Evolutionary conservation across 2,888 invertebrate genomes (phyloP).

Genomic region (Rotaria socialis): DNA sequence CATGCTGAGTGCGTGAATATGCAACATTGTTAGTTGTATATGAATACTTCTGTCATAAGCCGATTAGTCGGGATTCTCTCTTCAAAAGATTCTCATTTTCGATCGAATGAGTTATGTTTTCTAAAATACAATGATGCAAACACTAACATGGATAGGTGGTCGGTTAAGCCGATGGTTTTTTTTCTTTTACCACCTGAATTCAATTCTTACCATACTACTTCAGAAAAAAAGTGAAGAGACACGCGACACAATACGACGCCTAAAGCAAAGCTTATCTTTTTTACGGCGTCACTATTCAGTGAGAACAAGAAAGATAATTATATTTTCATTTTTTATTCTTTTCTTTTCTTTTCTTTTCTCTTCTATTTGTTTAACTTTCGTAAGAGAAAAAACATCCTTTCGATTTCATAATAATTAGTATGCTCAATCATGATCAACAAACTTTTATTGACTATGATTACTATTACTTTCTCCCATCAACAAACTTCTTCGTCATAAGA

Average conservation of each 20-base stretch:
- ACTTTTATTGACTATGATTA: neutral
- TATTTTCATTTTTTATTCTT: neutral
- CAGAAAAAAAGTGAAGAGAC: constrained; percentile 12
- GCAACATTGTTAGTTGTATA: neutral
- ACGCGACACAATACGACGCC: constrained; percentile 26
- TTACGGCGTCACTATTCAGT: neutral
- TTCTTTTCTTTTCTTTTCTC: neutral
- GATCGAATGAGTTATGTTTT: constrained; percentile 29
- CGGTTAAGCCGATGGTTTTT: constrained; percentile 17
- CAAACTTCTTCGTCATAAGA: neutral
- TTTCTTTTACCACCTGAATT: constrained; percentile 6
- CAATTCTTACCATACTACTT: neutral
- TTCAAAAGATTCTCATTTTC: constrained; percentile 26
- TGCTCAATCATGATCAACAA: constrained; percentile 3
- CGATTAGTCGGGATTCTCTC: constrained; percentile 22
- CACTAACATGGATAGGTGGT: constrained; percentile 29
- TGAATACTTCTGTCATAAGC: constrained; percentile 21
- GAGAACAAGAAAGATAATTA: neutral
- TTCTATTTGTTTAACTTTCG: neutral
- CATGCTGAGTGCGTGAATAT: constrained; percentile 16
- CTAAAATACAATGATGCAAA: constrained; percentile 19
- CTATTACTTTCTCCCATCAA: constrained; percentile 2
- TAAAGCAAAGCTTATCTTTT: constrained; percentile 18
- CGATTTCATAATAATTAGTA: neutral
- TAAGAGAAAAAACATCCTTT: constrained; percentile 9